A percentile compares a stretch with the other conserved stretches of the same genome.
These are phyloP conservation scores for Timema podura DNA, from an alignment of 2,888 invertebrate species.

Conservation along the genomic window DNA sequence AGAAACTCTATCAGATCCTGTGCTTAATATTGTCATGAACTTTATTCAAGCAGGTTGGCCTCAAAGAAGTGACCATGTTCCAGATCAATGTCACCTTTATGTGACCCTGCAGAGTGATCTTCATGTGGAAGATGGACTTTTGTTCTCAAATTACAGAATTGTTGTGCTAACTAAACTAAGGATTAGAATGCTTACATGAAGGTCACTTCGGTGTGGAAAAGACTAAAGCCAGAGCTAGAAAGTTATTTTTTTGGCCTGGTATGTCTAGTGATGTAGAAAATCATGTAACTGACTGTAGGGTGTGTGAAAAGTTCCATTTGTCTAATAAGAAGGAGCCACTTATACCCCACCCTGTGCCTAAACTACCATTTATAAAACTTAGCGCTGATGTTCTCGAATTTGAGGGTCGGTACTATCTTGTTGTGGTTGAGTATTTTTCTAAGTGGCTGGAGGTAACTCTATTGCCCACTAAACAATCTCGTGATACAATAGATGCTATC, in stretches of 20 bases:
- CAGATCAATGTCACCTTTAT: neutral
- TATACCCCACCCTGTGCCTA: constrained; percentile 1
- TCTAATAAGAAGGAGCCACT: constrained; percentile 3
- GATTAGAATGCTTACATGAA: neutral
- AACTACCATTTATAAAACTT: neutral
- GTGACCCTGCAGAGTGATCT: neutral
- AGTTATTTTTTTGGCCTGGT: neutral
- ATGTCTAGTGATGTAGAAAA: neutral
- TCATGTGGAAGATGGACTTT: neutral
- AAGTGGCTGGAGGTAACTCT: neutral
- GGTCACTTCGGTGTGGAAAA: neutral
- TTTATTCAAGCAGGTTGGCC: neutral
- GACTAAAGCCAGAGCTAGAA: constrained; percentile 1
- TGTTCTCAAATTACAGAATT: neutral
- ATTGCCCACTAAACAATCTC: neutral
- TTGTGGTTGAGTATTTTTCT: neutral
- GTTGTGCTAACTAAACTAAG: neutral
- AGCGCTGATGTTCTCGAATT: neutral
- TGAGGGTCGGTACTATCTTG: neutral
- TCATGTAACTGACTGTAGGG: neutral
- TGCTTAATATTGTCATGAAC: neutral
- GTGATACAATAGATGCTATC: neutral
- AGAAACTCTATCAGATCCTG: neutral
- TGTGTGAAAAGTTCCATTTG: neutral
- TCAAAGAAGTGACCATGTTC: neutral